Evolutionary conservation across 2,888 invertebrate species (phyloP), one percentile per base, ranked within the genome.

Genomic region (Vandiemenella viatica): DNA sequence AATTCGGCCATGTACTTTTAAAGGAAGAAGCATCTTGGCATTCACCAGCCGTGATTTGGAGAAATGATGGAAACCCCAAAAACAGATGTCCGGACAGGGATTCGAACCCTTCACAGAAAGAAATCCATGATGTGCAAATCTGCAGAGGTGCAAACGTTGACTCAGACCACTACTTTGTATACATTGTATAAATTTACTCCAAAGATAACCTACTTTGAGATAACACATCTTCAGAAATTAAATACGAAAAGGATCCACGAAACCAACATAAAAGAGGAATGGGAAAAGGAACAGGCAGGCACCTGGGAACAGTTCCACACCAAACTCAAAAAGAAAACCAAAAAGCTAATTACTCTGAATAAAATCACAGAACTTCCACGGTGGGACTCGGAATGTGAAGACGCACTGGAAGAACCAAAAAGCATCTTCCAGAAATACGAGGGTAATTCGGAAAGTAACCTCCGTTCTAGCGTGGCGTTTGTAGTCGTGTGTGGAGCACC

Each of bases 251-350:
- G n/a, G n/a, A n/a, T n/a, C n/a, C n/a, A n/a, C n/a, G n/a, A n/a
- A 26, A 26, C 26, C 26, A 26, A 26, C 13, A 26, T 26, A 26
- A 7, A 26, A 8, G 26, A 26, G 13, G 7, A 7, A 8, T 26
- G 26, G 26, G n/a, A 26, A 26, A 26, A 26, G 26, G 26, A 26
- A 26, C 26, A 26, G 26, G 26, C 13, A 13, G 13, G 8, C 26
- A 26, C 26, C 7, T 26, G 26, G 26, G 26, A 26, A 7, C 8
- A 26, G 26, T 26, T 26, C 13, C 7, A 13, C 7, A 26, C 7
- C 26, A 26, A 26, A 13, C 7, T 26, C 26, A 26, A 45, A 38
- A 10, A 23, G 40, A 16, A 1, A 48, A 45, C 53, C 46, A 44
- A 46, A 15, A 40, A 26, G 13, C 26, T 13, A 26, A 26, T 26